These are phyloP conservation scores for Drosophila sulfurigaster DNA, from an alignment of 1,140 invertebrate species.

Conservation along the genomic window DNA sequence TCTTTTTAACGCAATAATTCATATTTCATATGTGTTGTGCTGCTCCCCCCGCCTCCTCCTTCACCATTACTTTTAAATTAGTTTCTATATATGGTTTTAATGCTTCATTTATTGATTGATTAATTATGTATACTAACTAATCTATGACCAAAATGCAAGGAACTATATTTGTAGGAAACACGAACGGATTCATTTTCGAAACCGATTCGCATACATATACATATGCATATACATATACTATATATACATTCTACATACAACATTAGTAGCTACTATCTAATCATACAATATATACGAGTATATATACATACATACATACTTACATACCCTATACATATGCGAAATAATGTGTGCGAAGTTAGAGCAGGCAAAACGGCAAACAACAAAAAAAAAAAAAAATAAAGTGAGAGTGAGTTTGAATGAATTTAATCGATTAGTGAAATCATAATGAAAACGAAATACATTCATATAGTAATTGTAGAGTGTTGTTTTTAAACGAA, in stretches of 20 bases:
- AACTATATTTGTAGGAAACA: slow-evolving; percentile 38
- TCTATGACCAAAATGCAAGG: slow-evolving; percentile 59
- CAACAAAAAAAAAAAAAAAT: neutral
- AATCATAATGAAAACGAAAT: neutral
- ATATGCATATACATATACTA: slow-evolving; percentile 32
- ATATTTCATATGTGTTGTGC: slow-evolving; percentile 4
- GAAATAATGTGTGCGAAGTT: slow-evolving; percentile 35
- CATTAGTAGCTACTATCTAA: slow-evolving; percentile 14
- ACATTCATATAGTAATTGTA: slow-evolving; percentile 10
- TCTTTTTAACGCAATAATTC: slow-evolving; percentile 63
- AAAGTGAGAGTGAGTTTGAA: slow-evolving; percentile 58
- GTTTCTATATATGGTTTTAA: slow-evolving; percentile 11
- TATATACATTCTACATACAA: slow-evolving; percentile 18
- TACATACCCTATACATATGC: slow-evolving; percentile 53
- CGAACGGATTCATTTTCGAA: slow-evolving; percentile 33
- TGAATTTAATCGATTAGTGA: slow-evolving; percentile 56
- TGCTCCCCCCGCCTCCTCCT: neutral
- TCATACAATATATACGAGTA: slow-evolving; percentile 20
- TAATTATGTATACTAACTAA: slow-evolving; percentile 36
- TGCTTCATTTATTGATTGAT: slow-evolving; percentile 14
- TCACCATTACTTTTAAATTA: slow-evolving; percentile 13
- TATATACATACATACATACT: slow-evolving; percentile 20
- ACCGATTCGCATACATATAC: slow-evolving; percentile 36
- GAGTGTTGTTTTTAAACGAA: slow-evolving; percentile 13
- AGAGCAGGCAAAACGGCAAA: slow-evolving; percentile 20